These are phyloP conservation scores for Brachyalestes nurse DNA, from an alignment of 2,797 vertebrate species.

Conservation along the genomic window DNA sequence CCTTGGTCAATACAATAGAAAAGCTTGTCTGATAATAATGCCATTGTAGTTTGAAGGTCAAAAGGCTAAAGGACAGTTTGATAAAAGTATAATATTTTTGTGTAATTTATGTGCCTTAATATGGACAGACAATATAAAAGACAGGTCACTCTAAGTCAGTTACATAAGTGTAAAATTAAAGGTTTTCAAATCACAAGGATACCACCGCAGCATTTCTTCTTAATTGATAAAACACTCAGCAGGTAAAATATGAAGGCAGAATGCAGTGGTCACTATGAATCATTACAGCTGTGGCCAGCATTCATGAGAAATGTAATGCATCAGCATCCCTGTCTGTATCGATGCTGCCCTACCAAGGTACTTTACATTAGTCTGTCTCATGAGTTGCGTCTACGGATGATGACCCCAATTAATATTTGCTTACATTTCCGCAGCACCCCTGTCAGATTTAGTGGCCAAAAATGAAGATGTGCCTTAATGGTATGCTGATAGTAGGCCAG, in stretches of 20 bases:
- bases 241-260: conserved; percentile 54
- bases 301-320: conserved; percentile 46
- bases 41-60: conserved; percentile 26
- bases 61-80: neutral
- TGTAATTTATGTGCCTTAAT: conserved; percentile 21
- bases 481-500: conserved; percentile 79
- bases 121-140: conserved; percentile 17
- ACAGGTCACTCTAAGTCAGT: conserved; percentile 22
- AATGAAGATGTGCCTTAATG: conserved; percentile 74
- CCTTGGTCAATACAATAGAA: neutral
- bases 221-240: conserved; percentile 59
- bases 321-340: conserved; percentile 59
- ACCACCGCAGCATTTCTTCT: conserved; percentile 40
- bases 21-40: conserved; percentile 5
- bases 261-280: conserved; percentile 46
- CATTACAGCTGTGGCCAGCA: conserved; percentile 37
- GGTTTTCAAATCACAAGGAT: conserved; percentile 15
- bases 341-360: conserved; percentile 64
- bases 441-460: conserved; percentile 77
- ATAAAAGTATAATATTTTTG: neutral
- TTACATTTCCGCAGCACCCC: conserved; percentile 75
- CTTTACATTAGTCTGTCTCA: conserved; percentile 67
- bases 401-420: conserved; percentile 83
- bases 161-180: conserved; percentile 32
- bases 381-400: conserved; percentile 74